Evolutionary conservation across 1,140 invertebrate genomes (phyloP), one percentile per base, ranked within the genome.

Genomic region (Nephila pilipes): DNA sequence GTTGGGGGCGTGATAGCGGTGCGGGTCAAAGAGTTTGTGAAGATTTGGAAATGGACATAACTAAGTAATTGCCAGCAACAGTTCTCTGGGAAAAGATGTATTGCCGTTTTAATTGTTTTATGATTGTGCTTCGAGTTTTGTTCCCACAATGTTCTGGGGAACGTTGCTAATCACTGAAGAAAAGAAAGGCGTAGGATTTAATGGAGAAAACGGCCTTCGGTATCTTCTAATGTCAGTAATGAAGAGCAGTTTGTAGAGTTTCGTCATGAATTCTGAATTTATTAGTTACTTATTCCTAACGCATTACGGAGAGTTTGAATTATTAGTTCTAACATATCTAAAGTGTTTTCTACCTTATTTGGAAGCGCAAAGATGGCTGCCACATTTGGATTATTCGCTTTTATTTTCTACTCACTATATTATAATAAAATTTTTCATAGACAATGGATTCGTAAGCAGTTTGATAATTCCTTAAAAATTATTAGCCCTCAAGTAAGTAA

Each of bases 211-310:
- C 29, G 69, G 5, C 69, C 69, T 75, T 75, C 69, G 12, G 69
- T 75, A 75, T 75, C 69, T 75, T 36, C 16, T 36, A 75, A 75
- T 22, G 32, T 29, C 69, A 29, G 69, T 32, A 75, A 75, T 36
- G 65, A 75, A 75, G 65, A 75, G 25, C 65, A 12, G 32, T 20
- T 32, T 16, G 69, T 36, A 75, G 65, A 75, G 69, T 29, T 75
- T 75, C 32, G 69, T 75, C 69, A 46, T 75, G 69, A 18, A 75
- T 75, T 75, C 32, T 75, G 69, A 75, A 75, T 75, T 75, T 75
- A 75, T 75, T 75, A 75, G 69, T 75, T 75, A 75, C 69, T 75
- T 36, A 75, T 75, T 75, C 69, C 32, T 36, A 75, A 75, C 69
- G 25, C 69, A 75, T 75, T 16, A 32, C 69, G 58, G 58, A 75